These are phyloP conservation scores for Kryptolebias ocellatus DNA, from an alignment of 2,797 vertebrate genomes.

Conservation along the genomic window DNA sequence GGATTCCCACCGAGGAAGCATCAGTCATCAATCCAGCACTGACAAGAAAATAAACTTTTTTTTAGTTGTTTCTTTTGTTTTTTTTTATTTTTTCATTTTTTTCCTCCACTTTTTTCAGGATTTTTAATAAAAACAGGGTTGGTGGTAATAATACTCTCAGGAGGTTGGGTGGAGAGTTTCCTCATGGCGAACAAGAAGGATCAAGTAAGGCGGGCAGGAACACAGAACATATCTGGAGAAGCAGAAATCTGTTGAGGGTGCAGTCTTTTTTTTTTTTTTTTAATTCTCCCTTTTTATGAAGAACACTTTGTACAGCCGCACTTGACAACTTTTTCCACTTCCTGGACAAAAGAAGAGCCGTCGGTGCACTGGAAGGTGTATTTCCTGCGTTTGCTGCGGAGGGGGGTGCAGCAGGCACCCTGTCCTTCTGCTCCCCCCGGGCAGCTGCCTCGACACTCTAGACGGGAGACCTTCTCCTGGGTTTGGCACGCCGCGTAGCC, in stretches of 20 bases:
- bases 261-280: constrained; percentile 54
- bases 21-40: constrained; percentile 91
- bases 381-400: constrained; percentile 97
- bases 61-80: constrained; percentile 35
- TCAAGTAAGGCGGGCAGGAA: constrained; percentile 65
- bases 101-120: constrained; percentile 48
- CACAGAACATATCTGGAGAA: constrained; percentile 67
- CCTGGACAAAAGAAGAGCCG: constrained; percentile 95
- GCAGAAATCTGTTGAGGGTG: constrained; percentile 58
- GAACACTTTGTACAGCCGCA: constrained; percentile 95
- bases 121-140: constrained; percentile 63
- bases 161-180: constrained; percentile 35
- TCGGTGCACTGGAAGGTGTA: constrained; percentile 98
- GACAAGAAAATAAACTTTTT: constrained; percentile 80
- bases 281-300: constrained; percentile 68
- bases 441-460: constrained; percentile 94
- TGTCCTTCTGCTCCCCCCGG: constrained; percentile 76
- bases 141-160: constrained; percentile 30
- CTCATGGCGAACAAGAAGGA: constrained; percentile 38
- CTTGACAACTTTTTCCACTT: constrained; percentile 97
- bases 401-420: constrained; percentile 90
- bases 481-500: constrained; percentile 99
- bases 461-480: constrained; percentile 96
- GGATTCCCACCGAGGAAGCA: constrained; percentile 95
- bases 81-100: constrained; percentile 48